Evolutionary conservation across 2,888 invertebrate genomes (phyloP), one percentile per base, ranked within the genome.

Genomic region (Rhagophthalmus giganteus): DNA sequence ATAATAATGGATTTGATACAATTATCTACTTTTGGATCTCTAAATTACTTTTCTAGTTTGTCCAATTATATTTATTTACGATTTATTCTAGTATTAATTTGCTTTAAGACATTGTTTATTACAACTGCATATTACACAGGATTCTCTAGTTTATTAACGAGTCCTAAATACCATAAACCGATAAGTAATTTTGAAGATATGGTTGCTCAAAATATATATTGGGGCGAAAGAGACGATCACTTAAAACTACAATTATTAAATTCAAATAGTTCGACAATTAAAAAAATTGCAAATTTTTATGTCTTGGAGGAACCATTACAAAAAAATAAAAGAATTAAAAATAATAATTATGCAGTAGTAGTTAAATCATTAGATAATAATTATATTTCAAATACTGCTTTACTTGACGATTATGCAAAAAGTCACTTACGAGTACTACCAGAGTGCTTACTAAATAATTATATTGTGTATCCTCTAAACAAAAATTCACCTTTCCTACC

Each of bases 401-500:
- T 46, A 10, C 34, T 63, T 9, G 61, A 61, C 33, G 40, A 42
- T 10, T 57, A 55, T 28, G 55, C 53, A 10, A 48, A 32, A 51
- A 40, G 1, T 2, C 41, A 62, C 16, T 30, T 62, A 42, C 55
- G 52, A 15, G 12, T 57, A 5, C 32, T 63, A 13, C 48, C 42
- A 2, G 42, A 50, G 10, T 63, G 63, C 40, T 40, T 58, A 2
- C 42, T 40, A 7, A 51, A 11, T 5, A 39, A 50, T 35, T 58
- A 59, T 31, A 46, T 55, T n/a, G 50, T 59, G 8, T 47, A 61
- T 34, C 55, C 52, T 7, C 30, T 64, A 15, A 48, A 35, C 24
- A 55, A 40, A 14, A 56, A 64, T 33, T 63, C 62, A 1, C 63
- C 63, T 0, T 59, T 58, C 45, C 53, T 46, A 2, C 14, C 51